Evolutionary conservation across 2,888 invertebrate species (phyloP), one percentile per base, ranked within the genome.

Genomic region (Muscina levida): DNA sequence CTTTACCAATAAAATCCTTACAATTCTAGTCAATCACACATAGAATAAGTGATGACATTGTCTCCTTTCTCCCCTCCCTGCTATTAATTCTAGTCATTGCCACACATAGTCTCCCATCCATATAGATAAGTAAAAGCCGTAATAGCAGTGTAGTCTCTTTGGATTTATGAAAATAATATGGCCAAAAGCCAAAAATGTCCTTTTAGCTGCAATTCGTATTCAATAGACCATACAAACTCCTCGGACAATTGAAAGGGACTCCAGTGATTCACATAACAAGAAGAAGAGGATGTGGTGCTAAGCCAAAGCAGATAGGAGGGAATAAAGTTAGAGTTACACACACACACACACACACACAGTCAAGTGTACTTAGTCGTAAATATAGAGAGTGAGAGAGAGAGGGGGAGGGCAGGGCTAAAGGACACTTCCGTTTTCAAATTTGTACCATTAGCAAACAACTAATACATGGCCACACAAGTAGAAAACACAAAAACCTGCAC

Each of bases 341-440:
- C n/a, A n/a, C 31, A 31, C 31, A 31, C 31, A 31, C 31, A 31
- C 3, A 31, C 4, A 3, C 31, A 31, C 31, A 31, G 3, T 3
- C 8, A 31, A 31, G 8, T 31, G 8, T 31, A 31, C 31, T 31
- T 31, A 31, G 3, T 5, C 8, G 8, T 31, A 8, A 3, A 31
- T 31, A 31, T 31, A n/a, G n/a, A n/a, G n/a, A n/a, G n/a, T n/a
- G n/a, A n/a, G n/a, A n/a, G n/a, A n/a, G n/a, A n/a, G n/a, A n/a
- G n/a, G n/a, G n/a, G n/a, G n/a, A n/a, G n/a, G n/a, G n/a, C n/a
- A n/a, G n/a, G n/a, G 11, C 44, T n/a, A n/a, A 44, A 44, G 77
- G 73, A 67, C 80, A 77, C 44, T 77, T 74, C 46, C 67, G 42
- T 71, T 77, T 13, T 1, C 15, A 39, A 77, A 71, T 59, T 19